These are phyloP conservation scores for Zosterops pallidus DNA, from an alignment of 2,113 vertebrate species.

Conservation along the genomic window DNA sequence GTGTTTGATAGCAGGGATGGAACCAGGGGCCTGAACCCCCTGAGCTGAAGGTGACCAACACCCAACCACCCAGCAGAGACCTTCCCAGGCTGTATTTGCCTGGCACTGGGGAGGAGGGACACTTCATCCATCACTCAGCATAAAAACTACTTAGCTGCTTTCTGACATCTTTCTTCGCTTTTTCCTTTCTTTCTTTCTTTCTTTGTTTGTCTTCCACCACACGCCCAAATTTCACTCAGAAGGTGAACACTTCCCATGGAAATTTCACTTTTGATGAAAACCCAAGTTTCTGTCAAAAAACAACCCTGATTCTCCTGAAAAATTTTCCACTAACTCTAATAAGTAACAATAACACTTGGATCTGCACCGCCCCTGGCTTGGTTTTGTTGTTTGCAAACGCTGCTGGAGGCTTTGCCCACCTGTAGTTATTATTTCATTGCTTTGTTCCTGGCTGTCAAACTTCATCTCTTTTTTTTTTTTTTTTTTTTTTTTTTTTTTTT, in stretches of 20 bases:
- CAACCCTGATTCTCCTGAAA: neutral
- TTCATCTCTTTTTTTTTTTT: constrained; percentile 17
- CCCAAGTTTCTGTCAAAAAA: constrained; percentile 46
- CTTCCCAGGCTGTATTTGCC: neutral
- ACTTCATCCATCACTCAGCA: neutral
- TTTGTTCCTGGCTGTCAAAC: constrained; percentile 65
- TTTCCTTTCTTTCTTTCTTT: neutral
- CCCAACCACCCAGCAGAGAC: neutral
- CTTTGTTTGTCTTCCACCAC: neutral
- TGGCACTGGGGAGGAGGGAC: neutral
- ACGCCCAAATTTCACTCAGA: neutral
- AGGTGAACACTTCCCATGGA: constrained; percentile 11
- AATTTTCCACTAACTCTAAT: constrained; percentile 4
- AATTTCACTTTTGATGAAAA: constrained; percentile 37
- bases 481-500: constrained; percentile 16
- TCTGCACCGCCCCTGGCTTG: constrained; percentile 25
- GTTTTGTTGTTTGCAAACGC: constrained; percentile 63
- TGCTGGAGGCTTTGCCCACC: constrained; percentile 68
- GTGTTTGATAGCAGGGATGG: neutral
- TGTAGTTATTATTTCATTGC: constrained; percentile 66
- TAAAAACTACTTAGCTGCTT: neutral
- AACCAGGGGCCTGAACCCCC: neutral
- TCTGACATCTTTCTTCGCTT: neutral
- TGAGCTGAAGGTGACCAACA: neutral
- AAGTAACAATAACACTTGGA: constrained; percentile 54